phyloP scores from a whole-genome alignment of 2,113 vertebrate genomes.

The Casuarius casuarius region DNA sequence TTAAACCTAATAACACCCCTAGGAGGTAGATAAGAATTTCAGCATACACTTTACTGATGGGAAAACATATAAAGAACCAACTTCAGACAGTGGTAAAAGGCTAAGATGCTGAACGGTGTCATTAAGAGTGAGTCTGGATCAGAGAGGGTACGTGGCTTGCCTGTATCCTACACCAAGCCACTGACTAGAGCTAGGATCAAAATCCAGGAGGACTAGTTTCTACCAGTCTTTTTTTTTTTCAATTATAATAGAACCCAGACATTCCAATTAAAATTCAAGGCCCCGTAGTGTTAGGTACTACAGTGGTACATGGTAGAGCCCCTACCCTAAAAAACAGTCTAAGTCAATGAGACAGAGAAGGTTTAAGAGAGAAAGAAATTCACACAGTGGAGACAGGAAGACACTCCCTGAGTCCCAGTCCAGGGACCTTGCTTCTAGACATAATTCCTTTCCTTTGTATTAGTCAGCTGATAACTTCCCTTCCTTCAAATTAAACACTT shows the following conservation, averaged over 20 bases:
- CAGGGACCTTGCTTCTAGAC: conserved; percentile 4
- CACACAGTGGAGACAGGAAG: background rate
- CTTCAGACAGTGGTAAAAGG: background rate
- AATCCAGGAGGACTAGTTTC: background rate
- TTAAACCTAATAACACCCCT: conserved; percentile 37
- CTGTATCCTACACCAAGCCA: background rate
- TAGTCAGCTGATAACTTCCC: background rate
- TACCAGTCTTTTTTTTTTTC: background rate
- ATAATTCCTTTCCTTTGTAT: conserved; percentile 18
- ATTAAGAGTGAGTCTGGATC: background rate
- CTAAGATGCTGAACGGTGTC: background rate
- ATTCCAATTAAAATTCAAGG: background rate
- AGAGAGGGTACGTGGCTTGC: background rate
- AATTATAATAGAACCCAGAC: background rate
- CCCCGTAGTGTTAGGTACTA: background rate
- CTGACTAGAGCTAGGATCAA: background rate
- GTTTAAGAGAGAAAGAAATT: background rate
- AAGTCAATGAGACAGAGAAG: background rate
- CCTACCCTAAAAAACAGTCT: background rate
- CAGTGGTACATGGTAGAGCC: background rate
- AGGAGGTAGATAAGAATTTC: conserved; percentile 20
- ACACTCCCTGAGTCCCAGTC: background rate
- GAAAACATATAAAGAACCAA: background rate
- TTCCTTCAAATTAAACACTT: conserved; percentile 3
- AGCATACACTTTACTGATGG: background rate